phyloP scores from a whole-genome alignment of 2,113 vertebrate genomes.

The Platycercus adscitus region DNA sequence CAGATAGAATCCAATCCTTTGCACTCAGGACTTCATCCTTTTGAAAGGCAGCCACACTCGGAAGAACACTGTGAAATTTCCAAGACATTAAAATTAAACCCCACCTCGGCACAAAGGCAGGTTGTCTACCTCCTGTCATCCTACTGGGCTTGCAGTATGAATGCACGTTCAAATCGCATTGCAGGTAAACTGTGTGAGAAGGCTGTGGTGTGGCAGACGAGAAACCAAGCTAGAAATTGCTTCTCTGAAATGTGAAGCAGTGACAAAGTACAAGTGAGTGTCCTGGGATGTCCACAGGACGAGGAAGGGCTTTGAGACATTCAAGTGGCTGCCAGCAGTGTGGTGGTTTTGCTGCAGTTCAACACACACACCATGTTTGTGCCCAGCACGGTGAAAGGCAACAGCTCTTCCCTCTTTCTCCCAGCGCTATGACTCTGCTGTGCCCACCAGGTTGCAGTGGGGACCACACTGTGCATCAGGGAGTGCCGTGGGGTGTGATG shows the following conservation, averaged over 20 bases:
- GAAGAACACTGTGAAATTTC: neutral
- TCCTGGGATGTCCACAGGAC: neutral
- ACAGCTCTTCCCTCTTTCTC: neutral
- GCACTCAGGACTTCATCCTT: neutral
- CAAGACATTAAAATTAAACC: neutral
- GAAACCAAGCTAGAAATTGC: neutral
- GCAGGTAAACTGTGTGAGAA: neutral
- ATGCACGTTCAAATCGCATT: neutral
- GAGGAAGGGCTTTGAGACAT: neutral
- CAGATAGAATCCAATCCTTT: neutral
- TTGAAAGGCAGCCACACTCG: neutral
- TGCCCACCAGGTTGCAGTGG: neutral
- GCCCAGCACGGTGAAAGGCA: accelerated
- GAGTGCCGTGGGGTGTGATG: neutral
- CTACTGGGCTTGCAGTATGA: neutral
- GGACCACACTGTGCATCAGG: neutral
- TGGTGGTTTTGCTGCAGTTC: neutral
- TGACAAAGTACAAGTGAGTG: accelerated
- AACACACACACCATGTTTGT: neutral
- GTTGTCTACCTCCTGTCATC: neutral
- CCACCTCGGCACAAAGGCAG: neutral
- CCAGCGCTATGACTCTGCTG: accelerated
- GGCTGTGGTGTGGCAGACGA: accelerated
- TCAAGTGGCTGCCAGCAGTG: neutral
- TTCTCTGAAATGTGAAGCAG: neutral